These are phyloP conservation scores for Rhingia rostrata DNA, from an alignment of 2,888 invertebrate species.

Conservation along the genomic window DNA sequence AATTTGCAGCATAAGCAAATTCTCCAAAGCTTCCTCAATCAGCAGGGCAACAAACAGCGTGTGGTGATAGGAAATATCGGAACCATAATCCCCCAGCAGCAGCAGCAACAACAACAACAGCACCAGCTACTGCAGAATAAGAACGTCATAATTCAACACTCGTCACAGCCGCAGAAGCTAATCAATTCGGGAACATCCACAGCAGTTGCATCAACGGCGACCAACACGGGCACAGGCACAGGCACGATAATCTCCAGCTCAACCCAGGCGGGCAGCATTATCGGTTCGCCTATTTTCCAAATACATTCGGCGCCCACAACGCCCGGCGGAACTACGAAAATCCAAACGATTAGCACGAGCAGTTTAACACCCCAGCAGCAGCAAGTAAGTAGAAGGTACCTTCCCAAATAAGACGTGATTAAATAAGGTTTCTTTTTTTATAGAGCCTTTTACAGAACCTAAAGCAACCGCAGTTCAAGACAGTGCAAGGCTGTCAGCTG, in stretches of 20 bases:
- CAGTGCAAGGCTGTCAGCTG: slow-evolving; percentile 72
- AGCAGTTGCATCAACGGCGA: slow-evolving; percentile 72
- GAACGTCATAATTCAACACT: slow-evolving; percentile 76
- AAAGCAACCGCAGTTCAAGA: slow-evolving; percentile 80
- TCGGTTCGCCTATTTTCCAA: slow-evolving; percentile 76
- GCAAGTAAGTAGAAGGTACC: slow-evolving; percentile 75
- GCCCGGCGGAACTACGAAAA: slow-evolving; percentile 75
- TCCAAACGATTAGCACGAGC: slow-evolving; percentile 79
- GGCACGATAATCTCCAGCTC: slow-evolving; percentile 64
- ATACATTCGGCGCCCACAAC: slow-evolving; percentile 75
- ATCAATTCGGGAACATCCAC: slow-evolving; percentile 69
- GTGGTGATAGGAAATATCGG: slow-evolving; percentile 64
- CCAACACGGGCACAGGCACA: slow-evolving; percentile 60
- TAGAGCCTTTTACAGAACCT: slow-evolving; percentile 79
- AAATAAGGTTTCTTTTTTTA: background rate
- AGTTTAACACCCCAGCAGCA: slow-evolving; percentile 81
- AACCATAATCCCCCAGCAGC: slow-evolving; percentile 64
- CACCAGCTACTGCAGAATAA: slow-evolving; percentile 69
- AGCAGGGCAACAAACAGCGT: slow-evolving; percentile 71
- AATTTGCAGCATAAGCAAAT: slow-evolving; percentile 81
- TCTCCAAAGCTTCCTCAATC: slow-evolving; percentile 78
- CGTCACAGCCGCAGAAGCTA: slow-evolving; percentile 77
- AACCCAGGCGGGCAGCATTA: slow-evolving; percentile 54
- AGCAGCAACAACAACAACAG: slow-evolving; percentile 65
- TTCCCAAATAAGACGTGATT: background rate